Percentiles rank a stretch among this genome's conserved stretches.
Conservation (phyloP, 2,113 vertebrate genomes). For the Zosterops borbonicus region DNA sequence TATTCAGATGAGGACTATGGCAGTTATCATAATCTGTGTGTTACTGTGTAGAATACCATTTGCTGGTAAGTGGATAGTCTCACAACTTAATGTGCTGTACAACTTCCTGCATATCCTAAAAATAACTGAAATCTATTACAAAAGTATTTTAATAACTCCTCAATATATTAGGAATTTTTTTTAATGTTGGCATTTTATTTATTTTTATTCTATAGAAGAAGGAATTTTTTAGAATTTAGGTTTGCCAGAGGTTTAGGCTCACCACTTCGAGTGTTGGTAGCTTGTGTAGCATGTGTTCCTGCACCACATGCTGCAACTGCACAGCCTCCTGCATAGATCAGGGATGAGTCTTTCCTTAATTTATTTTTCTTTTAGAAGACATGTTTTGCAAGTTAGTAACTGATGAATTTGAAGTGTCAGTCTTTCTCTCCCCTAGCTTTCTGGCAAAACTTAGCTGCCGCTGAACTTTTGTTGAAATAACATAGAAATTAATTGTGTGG, state of each 20-base stretch:
- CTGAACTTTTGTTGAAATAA: neutral
- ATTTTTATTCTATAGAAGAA: conserved; percentile 47
- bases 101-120: conserved; percentile 56
- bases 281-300: conserved; percentile 11
- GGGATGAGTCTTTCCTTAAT: conserved; percentile 43
- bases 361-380: conserved; percentile 44
- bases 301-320: neutral
- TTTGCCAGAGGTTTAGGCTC: conserved; percentile 48
- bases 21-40: conserved; percentile 53
- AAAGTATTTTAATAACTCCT: conserved; percentile 60
- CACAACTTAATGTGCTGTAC: conserved; percentile 62
- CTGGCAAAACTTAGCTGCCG: conserved; percentile 19
- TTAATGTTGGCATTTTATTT: conserved; percentile 61
- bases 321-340: conserved; percentile 36
- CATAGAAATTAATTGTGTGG: neutral
- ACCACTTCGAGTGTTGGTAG: conserved; percentile 3
- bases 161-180: conserved; percentile 52
- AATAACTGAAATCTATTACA: conserved; percentile 53
- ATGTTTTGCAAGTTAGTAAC: conserved; percentile 30
- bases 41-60: conserved; percentile 62
- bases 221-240: conserved; percentile 27
- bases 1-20: conserved; percentile 35
- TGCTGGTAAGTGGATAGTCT: conserved; percentile 66
- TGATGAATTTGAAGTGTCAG: neutral
- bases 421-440: conserved; percentile 8